These are phyloP conservation scores for Ceramica pisi DNA, from an alignment of 2,888 invertebrate species.

Conservation along the genomic window DNA sequence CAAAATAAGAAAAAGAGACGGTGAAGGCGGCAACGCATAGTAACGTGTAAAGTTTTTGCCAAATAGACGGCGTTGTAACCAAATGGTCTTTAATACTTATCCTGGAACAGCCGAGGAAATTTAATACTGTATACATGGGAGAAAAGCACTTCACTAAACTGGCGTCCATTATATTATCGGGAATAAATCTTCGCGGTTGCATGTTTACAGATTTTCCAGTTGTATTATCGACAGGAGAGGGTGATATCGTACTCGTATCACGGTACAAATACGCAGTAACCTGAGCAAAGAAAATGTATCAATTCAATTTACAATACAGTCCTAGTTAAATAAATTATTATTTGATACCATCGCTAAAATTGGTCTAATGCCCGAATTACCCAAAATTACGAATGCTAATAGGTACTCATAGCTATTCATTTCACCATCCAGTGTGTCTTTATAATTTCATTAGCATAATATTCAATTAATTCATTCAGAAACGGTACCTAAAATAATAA, in stretches of 20 bases:
- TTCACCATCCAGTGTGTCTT: not conserved
- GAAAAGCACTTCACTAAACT: constrained; percentile 66
- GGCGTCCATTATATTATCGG: constrained; percentile 14
- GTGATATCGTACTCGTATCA: constrained; percentile 17
- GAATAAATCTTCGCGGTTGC: not conserved
- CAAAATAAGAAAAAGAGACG: constrained; percentile 54
- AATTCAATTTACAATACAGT: constrained; percentile 1
- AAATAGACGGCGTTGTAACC: constrained; percentile 46
- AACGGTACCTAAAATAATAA: not conserved
- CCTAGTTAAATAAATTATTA: not conserved
- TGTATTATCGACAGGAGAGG: not conserved
- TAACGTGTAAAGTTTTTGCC: constrained; percentile 66
- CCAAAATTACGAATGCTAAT: not conserved
- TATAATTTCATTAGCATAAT: constrained; percentile 31
- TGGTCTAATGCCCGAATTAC: constrained; percentile 11
- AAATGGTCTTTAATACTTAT: constrained; percentile 62
- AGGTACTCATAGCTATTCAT: not conserved
- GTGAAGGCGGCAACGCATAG: constrained; percentile 61
- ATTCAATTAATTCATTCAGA: not conserved
- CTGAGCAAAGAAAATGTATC: not conserved
- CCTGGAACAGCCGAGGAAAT: constrained; percentile 64
- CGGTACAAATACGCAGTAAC: constrained; percentile 6
- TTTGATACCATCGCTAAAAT: constrained; percentile 28
- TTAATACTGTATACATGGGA: constrained; percentile 62
- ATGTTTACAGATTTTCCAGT: not conserved